Base-by-base conservation (phyloP, 2,888 invertebrate genomes). In the Oeneis ivallda region DNA sequence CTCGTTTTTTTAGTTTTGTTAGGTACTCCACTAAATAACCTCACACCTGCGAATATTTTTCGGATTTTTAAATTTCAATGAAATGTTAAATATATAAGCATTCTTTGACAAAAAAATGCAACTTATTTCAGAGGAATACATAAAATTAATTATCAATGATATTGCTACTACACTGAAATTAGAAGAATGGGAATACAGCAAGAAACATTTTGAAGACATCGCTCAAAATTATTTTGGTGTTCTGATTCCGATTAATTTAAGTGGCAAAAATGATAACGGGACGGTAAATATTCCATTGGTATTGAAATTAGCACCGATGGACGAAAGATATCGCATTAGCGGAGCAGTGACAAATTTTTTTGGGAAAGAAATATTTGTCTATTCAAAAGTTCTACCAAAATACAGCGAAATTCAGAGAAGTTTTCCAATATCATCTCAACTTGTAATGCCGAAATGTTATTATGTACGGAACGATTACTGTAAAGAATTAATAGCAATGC, bases 221-320 rank as follows among this genome's bases (percentile, higher is more conserved):
- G 89, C 84, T 1, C 90, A 90, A 72, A 91, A 91, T 70, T 92
- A 87, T 71, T 92, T 92, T 47, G 91, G 89, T 41, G 74, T 86
- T 54, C 75, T 91, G 32, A 72, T 90, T 47, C 90, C 91, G 7
- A 72, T 87, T 52, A 69, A 74, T 52, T 70, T 91, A 70, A 71
- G 68, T 32, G 86, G 83, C 13, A 75, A 72, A 67, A 66, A 58
- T 45, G 74, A 70, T 1, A 70, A 72, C 17, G 17, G 32, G 39
- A 66, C 71, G 45, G 70, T 77, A 45, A 71, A 54, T 62, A 67
- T 85, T n/a, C 68, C 76, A 43, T 62, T 89, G 37, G 82, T 89
- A 59, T 74, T 91, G 64, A 92, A 92, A 77, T 74, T 89, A 63
- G 88, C 91, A 56, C 91, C 92, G 7, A 84, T 78, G 3, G 86